A percentile compares a stretch with the other conserved stretches of the same genome.
These are phyloP conservation scores for Neoaliturus tenellus DNA, from an alignment of 2,888 invertebrate genomes.

Conservation along the genomic window DNA sequence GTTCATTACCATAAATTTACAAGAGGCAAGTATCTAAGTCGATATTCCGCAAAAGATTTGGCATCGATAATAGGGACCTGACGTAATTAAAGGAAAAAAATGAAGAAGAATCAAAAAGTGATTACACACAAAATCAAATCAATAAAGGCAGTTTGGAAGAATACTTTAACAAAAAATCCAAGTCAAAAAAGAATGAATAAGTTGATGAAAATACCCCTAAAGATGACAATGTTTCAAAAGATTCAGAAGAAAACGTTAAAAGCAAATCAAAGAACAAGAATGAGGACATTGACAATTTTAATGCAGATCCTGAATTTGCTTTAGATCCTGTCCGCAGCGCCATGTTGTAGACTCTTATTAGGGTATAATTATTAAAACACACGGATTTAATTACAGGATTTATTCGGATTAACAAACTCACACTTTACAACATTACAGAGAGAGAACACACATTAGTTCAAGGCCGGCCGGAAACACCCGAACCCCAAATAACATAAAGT, in stretches of 20 bases:
- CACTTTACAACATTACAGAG: too few relatives aligned
- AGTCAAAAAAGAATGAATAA: slow-evolving; percentile 68
- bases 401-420: too few relatives aligned
- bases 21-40: slow-evolving; percentile 88
- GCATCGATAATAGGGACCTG: slow-evolving; percentile 88
- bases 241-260: too few relatives aligned
- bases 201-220: slow-evolving; percentile 7
- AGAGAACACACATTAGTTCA: too few relatives aligned
- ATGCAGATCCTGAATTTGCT: not conserved
- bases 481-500: too few relatives aligned
- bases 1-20: slow-evolving; percentile 95
- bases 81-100: slow-evolving; percentile 55
- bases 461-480: too few relatives aligned
- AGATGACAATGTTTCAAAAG: too few relatives aligned
- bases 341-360: too few relatives aligned
- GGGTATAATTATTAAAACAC: too few relatives aligned
- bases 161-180: slow-evolving; percentile 72
- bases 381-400: too few relatives aligned
- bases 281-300: not conserved
- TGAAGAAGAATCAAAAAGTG: not conserved
- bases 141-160: slow-evolving; percentile 41
- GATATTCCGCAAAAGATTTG: slow-evolving; percentile 89
- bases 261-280: too few relatives aligned
- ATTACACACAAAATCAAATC: slow-evolving; percentile 25
- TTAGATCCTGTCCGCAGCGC: too few relatives aligned